Base-by-base conservation (phyloP, 2,113 vertebrate genomes). In the Zosterops japonicus region DNA sequence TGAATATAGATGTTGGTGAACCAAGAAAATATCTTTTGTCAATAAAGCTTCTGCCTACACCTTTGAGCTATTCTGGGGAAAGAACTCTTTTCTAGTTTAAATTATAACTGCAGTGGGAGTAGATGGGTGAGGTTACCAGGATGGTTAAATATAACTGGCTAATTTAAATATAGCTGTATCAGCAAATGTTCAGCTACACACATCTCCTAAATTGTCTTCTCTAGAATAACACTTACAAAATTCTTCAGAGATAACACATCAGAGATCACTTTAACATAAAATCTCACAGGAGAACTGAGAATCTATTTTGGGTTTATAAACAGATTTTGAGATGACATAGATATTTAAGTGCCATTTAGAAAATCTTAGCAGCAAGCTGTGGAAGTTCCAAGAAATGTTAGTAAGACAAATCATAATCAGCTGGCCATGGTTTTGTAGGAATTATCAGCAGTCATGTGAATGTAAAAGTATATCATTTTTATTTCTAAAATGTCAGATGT, bases 211-310 rank as follows among this genome's bases (percentile, higher is more conserved):
- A 80, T 52, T 84, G 42, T 86, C 56, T 50, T 90, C 68, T 89
- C 46, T 76, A 84, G 77, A 92, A 90, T 36, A 90, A 82, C 90
- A 82, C 46, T 67, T 95, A 23, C 21, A 90, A 84, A 91, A 71
- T 55, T 72, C 68, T 53, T 80, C 86, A 90, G 61, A 76, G 70
- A 81, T 93, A 93, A 69, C 91, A 79, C 83, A 83, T 94, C 82
- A 85, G 41, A 79, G 70, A 83, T 65, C 39, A 75, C 91, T 83
- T 75, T 83, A 91, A 94, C 94, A 96, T 74, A 95, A 96, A 96
- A 90, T 87, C 59, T 86, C 82, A 88, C 53, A 94, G 94, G 68
- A 89, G 44, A 93, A 85, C 46, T 46, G 35, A 89, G 67, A 70
- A n/a, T 35, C 77, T 92, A 64, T 94, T 97, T 88, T 80, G 88